Conservation (phyloP, 2,113 vertebrate species). For the Actenoides hombroni region DNA sequence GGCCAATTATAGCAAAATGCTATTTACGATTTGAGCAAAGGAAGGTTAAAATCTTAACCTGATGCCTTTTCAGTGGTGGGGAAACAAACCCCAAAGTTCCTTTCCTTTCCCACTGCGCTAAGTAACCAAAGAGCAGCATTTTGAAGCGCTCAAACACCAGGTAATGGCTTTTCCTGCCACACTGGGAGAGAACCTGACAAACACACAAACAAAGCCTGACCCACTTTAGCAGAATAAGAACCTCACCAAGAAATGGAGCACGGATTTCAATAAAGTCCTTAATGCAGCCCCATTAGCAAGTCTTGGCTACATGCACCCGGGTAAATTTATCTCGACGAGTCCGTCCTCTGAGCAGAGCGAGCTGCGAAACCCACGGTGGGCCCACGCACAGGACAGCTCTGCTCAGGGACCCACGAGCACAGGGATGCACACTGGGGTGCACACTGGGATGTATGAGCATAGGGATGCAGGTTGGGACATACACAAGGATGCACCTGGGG, state of each 20-base stretch:
- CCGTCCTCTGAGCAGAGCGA: neutral
- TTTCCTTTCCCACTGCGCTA: neutral
- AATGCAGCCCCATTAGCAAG: neutral
- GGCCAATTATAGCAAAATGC: neutral
- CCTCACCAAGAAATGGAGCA: neutral
- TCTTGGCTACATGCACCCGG: neutral
- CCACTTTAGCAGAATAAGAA: neutral
- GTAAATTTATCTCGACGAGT: neutral
- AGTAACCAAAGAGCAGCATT: neutral
- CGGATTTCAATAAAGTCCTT: neutral
- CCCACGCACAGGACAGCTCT: neutral
- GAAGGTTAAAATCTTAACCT: neutral
- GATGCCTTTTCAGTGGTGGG: neutral
- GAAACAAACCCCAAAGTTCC: neutral
- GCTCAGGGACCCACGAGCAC: neutral
- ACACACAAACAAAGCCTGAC: conserved; percentile 39
- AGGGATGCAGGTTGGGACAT: neutral
- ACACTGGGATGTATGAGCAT: neutral
- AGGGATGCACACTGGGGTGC: neutral
- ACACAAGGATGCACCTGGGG: neutral
- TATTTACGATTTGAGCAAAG: neutral
- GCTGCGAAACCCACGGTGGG: neutral
- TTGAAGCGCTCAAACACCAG: neutral
- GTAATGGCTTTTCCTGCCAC: neutral
- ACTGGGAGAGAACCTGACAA: neutral